These are phyloP conservation scores for Colinus virginianus DNA, from an alignment of 2,113 vertebrate genomes.

Conservation along the genomic window DNA sequence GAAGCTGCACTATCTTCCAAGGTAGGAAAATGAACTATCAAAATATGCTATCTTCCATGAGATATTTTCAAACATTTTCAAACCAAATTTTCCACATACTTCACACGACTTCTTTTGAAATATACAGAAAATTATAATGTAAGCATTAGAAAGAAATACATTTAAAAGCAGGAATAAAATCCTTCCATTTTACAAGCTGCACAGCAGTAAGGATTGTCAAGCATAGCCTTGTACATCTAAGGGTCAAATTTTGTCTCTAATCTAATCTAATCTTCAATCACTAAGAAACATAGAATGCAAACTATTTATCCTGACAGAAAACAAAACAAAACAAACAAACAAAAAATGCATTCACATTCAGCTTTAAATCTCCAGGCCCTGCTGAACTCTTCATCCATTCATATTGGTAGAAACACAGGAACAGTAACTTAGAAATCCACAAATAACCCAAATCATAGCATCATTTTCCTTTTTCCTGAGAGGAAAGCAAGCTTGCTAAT, in stretches of 20 bases:
- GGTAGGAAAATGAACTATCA: not conserved
- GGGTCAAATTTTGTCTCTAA: not conserved
- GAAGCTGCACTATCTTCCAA: not conserved
- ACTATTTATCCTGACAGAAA: not conserved
- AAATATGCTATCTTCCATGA: not conserved
- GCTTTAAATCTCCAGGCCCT: not conserved
- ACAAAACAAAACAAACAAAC: not conserved
- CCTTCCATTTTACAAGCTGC: not conserved
- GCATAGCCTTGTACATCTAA: not conserved
- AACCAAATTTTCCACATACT: not conserved
- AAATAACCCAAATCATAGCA: not conserved
- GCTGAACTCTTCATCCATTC: not conserved
- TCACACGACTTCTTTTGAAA: not conserved
- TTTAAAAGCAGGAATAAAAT: not conserved
- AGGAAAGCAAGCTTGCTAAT: not conserved
- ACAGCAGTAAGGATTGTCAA: not conserved
- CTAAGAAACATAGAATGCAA: not conserved
- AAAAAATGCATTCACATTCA: not conserved
- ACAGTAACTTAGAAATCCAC: not conserved
- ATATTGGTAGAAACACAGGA: not conserved
- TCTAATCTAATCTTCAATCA: not conserved
- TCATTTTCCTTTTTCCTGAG: not conserved
- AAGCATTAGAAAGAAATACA: not conserved
- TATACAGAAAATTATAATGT: not conserved
- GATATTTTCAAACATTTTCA: not conserved